Evolutionary conservation across 37 sponge, comb jelly and placozoan genomes (phyloP), one percentile per base, ranked within the genome.

Genomic region (Halichondria panicea): DNA sequence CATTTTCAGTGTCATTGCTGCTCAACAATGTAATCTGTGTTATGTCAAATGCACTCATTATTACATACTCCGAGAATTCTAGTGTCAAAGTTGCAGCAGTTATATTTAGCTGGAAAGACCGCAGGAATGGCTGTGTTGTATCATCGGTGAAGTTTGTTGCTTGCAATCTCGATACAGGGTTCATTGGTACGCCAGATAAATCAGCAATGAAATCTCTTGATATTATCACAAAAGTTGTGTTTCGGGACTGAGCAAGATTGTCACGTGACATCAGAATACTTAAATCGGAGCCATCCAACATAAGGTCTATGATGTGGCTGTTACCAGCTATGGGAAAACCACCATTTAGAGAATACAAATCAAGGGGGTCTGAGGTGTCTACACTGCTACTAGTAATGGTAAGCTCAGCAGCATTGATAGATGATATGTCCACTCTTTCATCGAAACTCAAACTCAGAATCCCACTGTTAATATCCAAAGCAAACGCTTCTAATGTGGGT

Each of bases 1-100:
- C 28, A 25, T 44, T 64, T 19, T n/a, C 25, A 39, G 63, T n/a
- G 28, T 69, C 57, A 52, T 44, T 50, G 8, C 22, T 61, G 52
- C 52, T 82, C 68, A 74, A 70, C 5, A 95, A 75, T 30, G 83
- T 83, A 43, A 95, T 67, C 42, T 83, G 41, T 13, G 76, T 85
- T 13, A 74, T 46, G n/a, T 78, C 74, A 45, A 95, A 83, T 18
- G 72, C 77, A 30, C 35, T 27, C 37, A 27, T 41, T 31, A 78
- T 82, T 4, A 95, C 79, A 33, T 85, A 89, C 36, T 95, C 96
- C 18, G 80, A 81, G 60, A 95, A 95, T 3, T 84, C 83, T 32
- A 95, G 74, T 65, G 66, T 72, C 9, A 95, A 59, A 9, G 70
- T 64, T 12, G 80, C 92, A 71, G 72, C 52, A 32, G 87, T 48